A percentile compares a stretch with the other conserved stretches of the same genome.
phyloP scores from a whole-genome alignment of 1,140 invertebrate genomes.

The Camponotus vicinus region DNA sequence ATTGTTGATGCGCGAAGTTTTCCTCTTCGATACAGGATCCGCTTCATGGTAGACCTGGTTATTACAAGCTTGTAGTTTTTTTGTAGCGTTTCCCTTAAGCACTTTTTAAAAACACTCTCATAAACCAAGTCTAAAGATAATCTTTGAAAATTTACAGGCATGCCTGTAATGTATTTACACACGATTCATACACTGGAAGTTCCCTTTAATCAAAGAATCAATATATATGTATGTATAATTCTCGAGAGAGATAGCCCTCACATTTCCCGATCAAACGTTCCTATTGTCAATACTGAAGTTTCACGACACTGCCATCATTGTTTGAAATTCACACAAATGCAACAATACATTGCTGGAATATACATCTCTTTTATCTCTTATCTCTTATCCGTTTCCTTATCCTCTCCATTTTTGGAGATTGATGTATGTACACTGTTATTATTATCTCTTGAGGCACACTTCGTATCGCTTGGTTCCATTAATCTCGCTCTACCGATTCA shows the following conservation, averaged over 20 bases:
- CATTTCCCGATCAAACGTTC: constrained; percentile 40
- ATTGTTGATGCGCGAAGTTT: constrained; percentile 34
- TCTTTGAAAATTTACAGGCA: constrained; percentile 54
- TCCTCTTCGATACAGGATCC: constrained; percentile 29
- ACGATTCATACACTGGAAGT: constrained; percentile 48
- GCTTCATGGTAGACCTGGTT: constrained; percentile 55
- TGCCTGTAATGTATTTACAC: constrained; percentile 37
- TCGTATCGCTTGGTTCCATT: constrained; percentile 66
- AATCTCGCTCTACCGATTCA: constrained; percentile 54
- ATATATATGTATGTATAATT: neutral
- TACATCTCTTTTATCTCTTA: constrained; percentile 35
- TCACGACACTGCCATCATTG: constrained; percentile 50
- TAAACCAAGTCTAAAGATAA: constrained; percentile 4
- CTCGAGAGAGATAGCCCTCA: constrained; percentile 18
- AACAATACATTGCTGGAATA: constrained; percentile 63
- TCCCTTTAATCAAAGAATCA: constrained; percentile 46
- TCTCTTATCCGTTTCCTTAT: constrained; percentile 5
- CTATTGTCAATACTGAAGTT: constrained; percentile 70
- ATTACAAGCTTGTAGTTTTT: constrained; percentile 31
- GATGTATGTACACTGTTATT: constrained; percentile 69
- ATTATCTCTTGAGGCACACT: constrained; percentile 72
- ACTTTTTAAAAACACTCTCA: constrained; percentile 18
- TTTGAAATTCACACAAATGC: constrained; percentile 59
- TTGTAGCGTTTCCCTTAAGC: constrained; percentile 33
- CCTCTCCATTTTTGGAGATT: constrained; percentile 49